Conservation (phyloP, 2,113 vertebrate species). For the Baryphthengus martii region DNA sequence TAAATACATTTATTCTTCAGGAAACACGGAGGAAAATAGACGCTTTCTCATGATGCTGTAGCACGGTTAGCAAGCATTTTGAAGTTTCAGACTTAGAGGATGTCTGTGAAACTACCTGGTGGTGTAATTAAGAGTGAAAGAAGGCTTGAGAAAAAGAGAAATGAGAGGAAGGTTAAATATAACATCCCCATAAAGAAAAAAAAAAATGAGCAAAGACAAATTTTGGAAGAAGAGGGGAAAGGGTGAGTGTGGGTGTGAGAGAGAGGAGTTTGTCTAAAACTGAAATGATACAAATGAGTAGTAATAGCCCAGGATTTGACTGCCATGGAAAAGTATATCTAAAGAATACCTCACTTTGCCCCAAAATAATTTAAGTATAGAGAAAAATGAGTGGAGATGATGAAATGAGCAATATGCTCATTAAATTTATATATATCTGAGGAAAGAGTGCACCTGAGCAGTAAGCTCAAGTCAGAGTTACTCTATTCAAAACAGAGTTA, state of each 20-base stretch:
- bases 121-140: neutral
- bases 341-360: neutral
- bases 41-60: neutral
- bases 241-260: constrained; percentile 11
- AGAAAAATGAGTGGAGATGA: neutral
- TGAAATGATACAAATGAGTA: constrained; percentile 21
- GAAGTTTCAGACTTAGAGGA: neutral
- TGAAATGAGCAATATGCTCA: neutral
- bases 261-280: constrained; percentile 8
- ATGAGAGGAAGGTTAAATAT: constrained; percentile 44
- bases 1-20: neutral
- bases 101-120: constrained; percentile 24
- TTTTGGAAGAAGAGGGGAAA: constrained; percentile 16
- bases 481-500: too few species aligned
- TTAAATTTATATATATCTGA: neutral
- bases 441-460: neutral
- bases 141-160: constrained; percentile 49
- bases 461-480: neutral
- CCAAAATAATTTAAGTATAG: neutral
- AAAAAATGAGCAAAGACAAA: neutral
- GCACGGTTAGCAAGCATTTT: neutral
- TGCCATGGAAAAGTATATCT: neutral
- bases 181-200: neutral
- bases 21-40: neutral
- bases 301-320: neutral